Evolutionary conservation across 2,113 vertebrate genomes (phyloP).

Genomic region (Toxotes chatareus): DNA sequence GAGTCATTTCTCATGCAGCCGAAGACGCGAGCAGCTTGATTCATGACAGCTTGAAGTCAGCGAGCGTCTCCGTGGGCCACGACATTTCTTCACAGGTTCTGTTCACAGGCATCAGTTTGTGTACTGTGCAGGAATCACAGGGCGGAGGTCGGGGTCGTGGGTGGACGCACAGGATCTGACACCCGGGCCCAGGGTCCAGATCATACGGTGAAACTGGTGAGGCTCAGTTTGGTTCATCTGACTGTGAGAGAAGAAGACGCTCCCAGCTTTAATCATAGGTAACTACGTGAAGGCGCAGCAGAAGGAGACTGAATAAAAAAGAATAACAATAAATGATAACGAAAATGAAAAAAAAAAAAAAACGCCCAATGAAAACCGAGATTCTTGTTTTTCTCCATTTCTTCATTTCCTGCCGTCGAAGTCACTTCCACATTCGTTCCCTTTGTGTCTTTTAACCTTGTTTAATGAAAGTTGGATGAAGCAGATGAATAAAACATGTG

Average conservation of each 20-base stretch:
- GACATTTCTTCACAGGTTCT: no score
- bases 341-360: not conserved
- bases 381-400: not conserved
- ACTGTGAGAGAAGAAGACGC: no score
- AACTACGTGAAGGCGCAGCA: not conserved
- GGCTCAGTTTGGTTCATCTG: no score
- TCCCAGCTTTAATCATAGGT: no score
- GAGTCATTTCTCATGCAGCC: slow-evolving; percentile 24
- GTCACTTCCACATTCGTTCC: not conserved
- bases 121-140: no score
- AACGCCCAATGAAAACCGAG: not conserved
- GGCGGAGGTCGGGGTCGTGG: no score
- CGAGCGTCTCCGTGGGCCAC: not conserved
- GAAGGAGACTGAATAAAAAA: not conserved
- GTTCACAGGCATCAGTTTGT: no score
- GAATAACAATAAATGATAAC: not conserved
- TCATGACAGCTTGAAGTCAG: slow-evolving; percentile 33
- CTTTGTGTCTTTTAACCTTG: not conserved
- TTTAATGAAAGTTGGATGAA: slow-evolving; percentile 44
- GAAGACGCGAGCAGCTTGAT: slow-evolving; percentile 33
- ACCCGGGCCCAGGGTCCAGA: no score
- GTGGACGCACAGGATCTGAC: no score
- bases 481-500: slow-evolving; percentile 60
- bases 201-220: no score
- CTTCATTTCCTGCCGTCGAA: not conserved